Conservation (phyloP, 2,888 invertebrate species). For the Dryobota labecula region DNA sequence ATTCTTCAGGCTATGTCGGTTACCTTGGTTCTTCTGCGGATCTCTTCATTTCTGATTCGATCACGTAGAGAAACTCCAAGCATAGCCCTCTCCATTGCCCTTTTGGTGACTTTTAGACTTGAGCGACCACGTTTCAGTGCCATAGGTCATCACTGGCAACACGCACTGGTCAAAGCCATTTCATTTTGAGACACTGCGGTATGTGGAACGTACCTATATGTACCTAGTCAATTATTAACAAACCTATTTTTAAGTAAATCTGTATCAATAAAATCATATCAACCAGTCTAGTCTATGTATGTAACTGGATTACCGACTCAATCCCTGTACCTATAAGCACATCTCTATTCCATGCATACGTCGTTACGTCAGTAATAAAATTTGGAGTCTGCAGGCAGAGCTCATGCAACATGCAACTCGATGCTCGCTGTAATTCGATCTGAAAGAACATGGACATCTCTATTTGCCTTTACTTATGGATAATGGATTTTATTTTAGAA, state of each 20-base stretch:
- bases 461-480: slow-evolving; percentile 14
- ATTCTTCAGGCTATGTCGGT: no score
- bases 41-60: no score
- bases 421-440: slow-evolving; percentile 31
- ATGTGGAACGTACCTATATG: no score
- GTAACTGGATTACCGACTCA: background rate
- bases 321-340: background rate
- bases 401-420: slow-evolving; percentile 53
- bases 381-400: slow-evolving; percentile 37
- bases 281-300: background rate
- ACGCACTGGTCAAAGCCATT: no score
- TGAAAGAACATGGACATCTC: slow-evolving; percentile 15
- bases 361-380: slow-evolving; percentile 45
- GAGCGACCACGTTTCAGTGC: no score
- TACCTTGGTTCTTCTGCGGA: no score
- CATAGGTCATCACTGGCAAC: no score
- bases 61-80: no score
- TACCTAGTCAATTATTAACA: no score
- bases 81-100: no score
- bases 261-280: background rate
- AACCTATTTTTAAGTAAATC: background rate
- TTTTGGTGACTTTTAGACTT: no score
- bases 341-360: slow-evolving; percentile 13
- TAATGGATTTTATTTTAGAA: slow-evolving; percentile 12
- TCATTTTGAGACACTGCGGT: no score